Conservation (phyloP, 2,888 invertebrate genomes). For the Macrosiphum euphorbiae region DNA sequence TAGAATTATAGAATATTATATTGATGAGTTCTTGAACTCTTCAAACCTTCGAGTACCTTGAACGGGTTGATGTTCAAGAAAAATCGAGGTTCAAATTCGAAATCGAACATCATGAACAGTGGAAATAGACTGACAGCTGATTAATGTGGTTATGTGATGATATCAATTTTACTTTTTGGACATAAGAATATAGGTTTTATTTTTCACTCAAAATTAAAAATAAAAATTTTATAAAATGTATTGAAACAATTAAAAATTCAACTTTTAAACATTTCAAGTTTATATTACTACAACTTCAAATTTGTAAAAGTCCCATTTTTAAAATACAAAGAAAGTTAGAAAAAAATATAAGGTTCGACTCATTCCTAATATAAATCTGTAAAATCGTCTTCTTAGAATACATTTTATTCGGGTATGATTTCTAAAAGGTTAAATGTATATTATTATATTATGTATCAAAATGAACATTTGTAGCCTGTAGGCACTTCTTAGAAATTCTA, state of each 20-base stretch:
- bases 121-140: no score
- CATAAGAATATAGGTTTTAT: neutral
- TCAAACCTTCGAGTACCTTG: neutral
- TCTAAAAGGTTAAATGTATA: constrained; percentile 32
- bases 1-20: neutral
- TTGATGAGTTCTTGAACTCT: neutral
- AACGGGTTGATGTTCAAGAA: neutral
- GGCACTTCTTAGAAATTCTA: constrained; percentile 1
- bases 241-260: neutral
- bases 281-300: neutral
- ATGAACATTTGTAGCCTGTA: neutral
- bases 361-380: neutral
- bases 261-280: neutral
- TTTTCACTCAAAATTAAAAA: neutral
- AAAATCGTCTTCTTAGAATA: neutral
- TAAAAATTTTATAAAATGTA: neutral
- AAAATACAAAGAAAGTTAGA: neutral
- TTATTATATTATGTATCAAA: constrained; percentile 11
- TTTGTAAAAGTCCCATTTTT: neutral
- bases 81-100: no score
- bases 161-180: neutral
- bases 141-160: neutral
- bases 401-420: neutral
- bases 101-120: no score
- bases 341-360: neutral